These are phyloP conservation scores for Nemurella pictetii DNA, from an alignment of 2,888 invertebrate species.

Conservation along the genomic window DNA sequence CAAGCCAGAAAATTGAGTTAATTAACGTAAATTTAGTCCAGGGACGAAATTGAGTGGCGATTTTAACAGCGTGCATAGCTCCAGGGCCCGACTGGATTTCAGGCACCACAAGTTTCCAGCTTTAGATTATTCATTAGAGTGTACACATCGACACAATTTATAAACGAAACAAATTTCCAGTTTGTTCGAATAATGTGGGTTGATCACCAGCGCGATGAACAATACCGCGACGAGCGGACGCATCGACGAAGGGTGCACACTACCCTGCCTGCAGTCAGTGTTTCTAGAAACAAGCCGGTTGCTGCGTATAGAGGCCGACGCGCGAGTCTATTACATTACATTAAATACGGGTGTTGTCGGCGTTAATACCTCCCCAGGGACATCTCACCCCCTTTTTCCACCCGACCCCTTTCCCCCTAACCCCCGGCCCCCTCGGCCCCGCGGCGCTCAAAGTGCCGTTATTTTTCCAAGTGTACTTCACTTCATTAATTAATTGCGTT, in stretches of 20 bases:
- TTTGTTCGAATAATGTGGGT: not conserved
- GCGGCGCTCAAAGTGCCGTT: slow-evolving; percentile 28
- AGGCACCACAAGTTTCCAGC: not conserved
- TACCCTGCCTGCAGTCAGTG: not conserved
- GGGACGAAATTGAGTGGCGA: not conserved
- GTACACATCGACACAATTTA: not conserved
- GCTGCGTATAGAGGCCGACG: no score
- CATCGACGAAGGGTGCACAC: not conserved
- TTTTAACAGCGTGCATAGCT: not conserved
- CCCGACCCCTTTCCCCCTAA: slow-evolving; percentile 28
- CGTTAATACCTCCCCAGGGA: slow-evolving; percentile 41
- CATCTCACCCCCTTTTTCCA: slow-evolving; percentile 28
- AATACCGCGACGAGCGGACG: no score
- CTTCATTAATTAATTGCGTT: slow-evolving; percentile 44
- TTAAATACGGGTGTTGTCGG: slow-evolving; percentile 43
- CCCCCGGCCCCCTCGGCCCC: slow-evolving; percentile 14
- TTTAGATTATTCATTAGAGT: not conserved
- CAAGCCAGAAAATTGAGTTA: not conserved
- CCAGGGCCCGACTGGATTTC: not conserved
- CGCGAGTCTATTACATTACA: slow-evolving; percentile 41
- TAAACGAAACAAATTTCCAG: not conserved
- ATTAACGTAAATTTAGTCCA: not conserved
- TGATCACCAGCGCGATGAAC: no score
- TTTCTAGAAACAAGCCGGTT: no score
- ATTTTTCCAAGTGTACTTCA: slow-evolving; percentile 39